Conservation (phyloP, 2,888 invertebrate genomes). For the Drosophila longiperda region DNA sequence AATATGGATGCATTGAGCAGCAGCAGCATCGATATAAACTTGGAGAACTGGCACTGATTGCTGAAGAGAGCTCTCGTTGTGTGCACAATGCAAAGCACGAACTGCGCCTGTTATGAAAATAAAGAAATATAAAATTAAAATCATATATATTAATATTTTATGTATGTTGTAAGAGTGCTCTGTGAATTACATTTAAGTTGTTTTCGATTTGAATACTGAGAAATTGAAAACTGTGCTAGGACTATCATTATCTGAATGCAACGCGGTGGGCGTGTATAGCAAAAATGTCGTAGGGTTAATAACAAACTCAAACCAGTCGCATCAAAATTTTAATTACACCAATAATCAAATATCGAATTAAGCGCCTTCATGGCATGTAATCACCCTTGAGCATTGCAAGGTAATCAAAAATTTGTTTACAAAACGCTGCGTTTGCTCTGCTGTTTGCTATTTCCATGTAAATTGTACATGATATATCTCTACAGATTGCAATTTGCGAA, state of each 20-base stretch:
- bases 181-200: constrained; percentile 22
- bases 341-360: constrained; percentile 19
- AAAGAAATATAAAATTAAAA: neutral
- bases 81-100: constrained; percentile 84
- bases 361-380: constrained; percentile 18
- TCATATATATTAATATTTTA: neutral
- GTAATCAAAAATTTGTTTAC: constrained; percentile 54
- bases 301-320: neutral
- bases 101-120: constrained; percentile 83
- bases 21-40: constrained; percentile 90
- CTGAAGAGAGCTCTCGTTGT: constrained; percentile 83
- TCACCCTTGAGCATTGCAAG: constrained; percentile 62
- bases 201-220: constrained; percentile 55
- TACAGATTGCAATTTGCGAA: constrained; percentile 25
- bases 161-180: neutral
- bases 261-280: constrained; percentile 2
- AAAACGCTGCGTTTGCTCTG: constrained; percentile 2
- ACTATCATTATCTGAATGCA: constrained; percentile 33
- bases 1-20: constrained; percentile 94
- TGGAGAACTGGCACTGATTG: constrained; percentile 84
- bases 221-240: constrained; percentile 16
- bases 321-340: constrained; percentile 23
- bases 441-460: neutral
- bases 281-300: neutral
- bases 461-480: neutral